A percentile compares a stretch with the other conserved stretches of the same genome.
Conservation (phyloP, 2,113 vertebrate genomes). For the Sclerurus mexicanus region DNA sequence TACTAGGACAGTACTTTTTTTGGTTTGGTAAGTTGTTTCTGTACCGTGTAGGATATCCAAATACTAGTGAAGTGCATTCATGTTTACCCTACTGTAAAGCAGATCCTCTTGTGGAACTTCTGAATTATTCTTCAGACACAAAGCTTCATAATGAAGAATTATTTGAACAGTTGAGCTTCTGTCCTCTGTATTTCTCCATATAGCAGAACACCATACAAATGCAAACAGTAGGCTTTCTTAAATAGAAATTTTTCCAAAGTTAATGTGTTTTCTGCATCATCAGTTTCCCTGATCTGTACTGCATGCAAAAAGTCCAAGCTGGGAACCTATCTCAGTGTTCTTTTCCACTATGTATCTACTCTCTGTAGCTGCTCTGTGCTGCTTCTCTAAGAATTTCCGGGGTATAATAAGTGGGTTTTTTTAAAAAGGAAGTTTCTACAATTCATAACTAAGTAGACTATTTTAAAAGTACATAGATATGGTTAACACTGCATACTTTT, state of each 20-base stretch:
- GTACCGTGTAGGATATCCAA: not conserved
- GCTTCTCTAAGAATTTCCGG: not conserved
- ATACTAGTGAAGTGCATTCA: not conserved
- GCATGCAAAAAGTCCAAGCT: not conserved
- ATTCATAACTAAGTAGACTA: not conserved
- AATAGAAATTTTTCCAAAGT: not conserved
- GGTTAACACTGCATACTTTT: not conserved
- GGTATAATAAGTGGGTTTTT: rapidly evolving
- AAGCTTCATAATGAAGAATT: not conserved
- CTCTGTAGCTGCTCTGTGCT: not conserved
- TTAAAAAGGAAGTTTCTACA: not conserved
- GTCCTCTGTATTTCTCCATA: not conserved
- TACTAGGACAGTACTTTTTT: not conserved
- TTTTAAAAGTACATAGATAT: not conserved
- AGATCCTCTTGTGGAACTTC: not conserved
- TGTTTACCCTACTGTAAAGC: not conserved
- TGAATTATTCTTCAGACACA: not conserved
- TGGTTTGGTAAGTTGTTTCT: not conserved
- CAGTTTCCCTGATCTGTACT: not conserved
- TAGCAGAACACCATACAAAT: not conserved
- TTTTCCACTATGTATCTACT: not conserved
- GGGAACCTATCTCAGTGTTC: not conserved
- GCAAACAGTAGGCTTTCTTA: not conserved
- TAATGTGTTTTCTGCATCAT: not conserved
- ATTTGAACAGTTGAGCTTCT: not conserved